A percentile compares a stretch with the other conserved stretches of the same genome.
Evolutionary conservation across 2,888 invertebrate genomes (phyloP).

Genomic region (Shargacucullia verbasci): DNA sequence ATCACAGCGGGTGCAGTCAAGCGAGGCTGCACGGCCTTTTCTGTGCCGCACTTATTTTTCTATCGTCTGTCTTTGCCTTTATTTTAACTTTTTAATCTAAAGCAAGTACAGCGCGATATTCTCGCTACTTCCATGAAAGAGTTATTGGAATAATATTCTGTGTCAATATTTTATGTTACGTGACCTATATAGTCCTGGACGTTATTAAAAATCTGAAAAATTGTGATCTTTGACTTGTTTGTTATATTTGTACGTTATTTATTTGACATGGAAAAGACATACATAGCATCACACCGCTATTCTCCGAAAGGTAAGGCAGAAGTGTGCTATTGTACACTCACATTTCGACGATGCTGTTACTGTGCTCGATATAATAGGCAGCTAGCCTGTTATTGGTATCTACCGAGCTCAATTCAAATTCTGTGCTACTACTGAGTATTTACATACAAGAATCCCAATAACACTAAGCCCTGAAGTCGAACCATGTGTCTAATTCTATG

Average conservation of each 20-base stretch:
- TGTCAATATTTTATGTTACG: conserved; percentile 35
- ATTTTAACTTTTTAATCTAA: conserved; percentile 51
- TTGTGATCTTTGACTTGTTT: conserved; percentile 5
- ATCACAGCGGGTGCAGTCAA: conserved; percentile 43
- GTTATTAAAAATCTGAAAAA: conserved; percentile 15
- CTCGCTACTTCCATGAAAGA: conserved; percentile 23
- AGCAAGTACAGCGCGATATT: conserved; percentile 19
- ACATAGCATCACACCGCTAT: not conserved
- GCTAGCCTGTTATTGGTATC: no score
- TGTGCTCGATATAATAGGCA: no score
- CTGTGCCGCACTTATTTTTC: conserved; percentile 38
- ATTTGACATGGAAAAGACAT: not conserved
- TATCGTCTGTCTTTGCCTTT: conserved; percentile 45
- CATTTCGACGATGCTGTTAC: not conserved
- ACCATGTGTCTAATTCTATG: no score
- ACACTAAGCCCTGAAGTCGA: no score
- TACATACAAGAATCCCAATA: no score
- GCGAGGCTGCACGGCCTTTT: conserved; percentile 30
- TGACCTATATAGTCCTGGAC: conserved; percentile 24
- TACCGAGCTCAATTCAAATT: no score
- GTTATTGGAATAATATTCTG: conserved; percentile 40
- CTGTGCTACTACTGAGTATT: no score
- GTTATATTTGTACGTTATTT: conserved; percentile 4
- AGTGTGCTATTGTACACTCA: no score
- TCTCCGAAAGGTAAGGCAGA: no score